phyloP scores from a whole-genome alignment of 2,797 vertebrate species.

The Pangasius mekongensis region DNA sequence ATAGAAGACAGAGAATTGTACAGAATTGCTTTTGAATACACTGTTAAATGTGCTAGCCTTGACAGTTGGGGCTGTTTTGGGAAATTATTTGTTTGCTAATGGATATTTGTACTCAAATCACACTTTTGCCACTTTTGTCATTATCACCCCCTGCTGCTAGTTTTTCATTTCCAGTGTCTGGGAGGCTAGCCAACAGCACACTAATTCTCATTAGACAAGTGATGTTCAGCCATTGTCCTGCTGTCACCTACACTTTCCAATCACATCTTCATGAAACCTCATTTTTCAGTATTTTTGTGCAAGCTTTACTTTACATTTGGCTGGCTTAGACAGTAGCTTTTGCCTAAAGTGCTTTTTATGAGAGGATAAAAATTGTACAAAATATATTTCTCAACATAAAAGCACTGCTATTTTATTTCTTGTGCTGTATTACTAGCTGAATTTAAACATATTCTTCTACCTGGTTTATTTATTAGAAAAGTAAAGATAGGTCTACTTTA shows the following conservation, averaged over 20 bases:
- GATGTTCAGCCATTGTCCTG: conserved; percentile 42
- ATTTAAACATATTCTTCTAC: background rate
- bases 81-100: conserved; percentile 22
- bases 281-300: background rate
- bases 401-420: background rate
- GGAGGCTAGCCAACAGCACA: conserved; percentile 40
- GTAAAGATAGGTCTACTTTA: background rate
- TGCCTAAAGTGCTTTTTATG: background rate
- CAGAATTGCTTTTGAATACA: background rate
- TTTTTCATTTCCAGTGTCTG: conserved; percentile 30
- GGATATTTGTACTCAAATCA: conserved; percentile 26
- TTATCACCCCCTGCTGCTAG: conserved; percentile 22
- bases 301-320: conserved; percentile 12
- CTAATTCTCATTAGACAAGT: conserved; percentile 37
- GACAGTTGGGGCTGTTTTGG: conserved; percentile 12
- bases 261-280: conserved; percentile 35
- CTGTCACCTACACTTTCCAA: conserved; percentile 32
- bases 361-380: background rate
- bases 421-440: background rate
- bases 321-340: background rate
- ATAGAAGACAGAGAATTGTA: background rate
- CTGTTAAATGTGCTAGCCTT: background rate
- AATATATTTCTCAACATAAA: background rate
- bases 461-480: background rate
- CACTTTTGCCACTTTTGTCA: conserved; percentile 12